These are phyloP conservation scores for Chlamydotis undulata DNA, from an alignment of 2,113 vertebrate species.

Conservation along the genomic window DNA sequence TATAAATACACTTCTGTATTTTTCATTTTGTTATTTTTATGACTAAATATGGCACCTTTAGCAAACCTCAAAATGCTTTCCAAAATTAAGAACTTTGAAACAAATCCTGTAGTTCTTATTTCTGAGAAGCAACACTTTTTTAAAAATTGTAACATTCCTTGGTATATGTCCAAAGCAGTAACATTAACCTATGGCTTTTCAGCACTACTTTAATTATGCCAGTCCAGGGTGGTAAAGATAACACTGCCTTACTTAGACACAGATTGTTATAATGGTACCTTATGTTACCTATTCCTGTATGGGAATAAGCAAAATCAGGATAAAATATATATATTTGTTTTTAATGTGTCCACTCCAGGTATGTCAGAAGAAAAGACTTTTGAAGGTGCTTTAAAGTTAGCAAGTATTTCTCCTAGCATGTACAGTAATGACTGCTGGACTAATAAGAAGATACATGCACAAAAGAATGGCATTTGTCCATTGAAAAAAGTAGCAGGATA, in stretches of 20 bases:
- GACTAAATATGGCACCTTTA: conserved; percentile 13
- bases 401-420: background rate
- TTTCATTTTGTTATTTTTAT: conserved; percentile 24
- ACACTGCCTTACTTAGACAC: background rate
- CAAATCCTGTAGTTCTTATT: background rate
- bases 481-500: background rate
- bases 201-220: background rate
- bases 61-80: background rate
- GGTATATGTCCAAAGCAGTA: background rate
- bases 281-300: background rate
- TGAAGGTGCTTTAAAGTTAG: background rate
- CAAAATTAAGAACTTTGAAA: background rate
- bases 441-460: background rate
- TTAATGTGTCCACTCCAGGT: background rate
- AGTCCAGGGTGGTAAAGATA: background rate
- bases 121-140: background rate
- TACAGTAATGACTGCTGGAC: background rate
- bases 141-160: background rate
- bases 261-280: background rate
- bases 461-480: background rate
- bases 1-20: conserved; percentile 36
- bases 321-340: background rate
- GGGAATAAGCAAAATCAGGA: background rate
- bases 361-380: background rate
- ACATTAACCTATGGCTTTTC: background rate